Conservation (phyloP, 2,888 invertebrate species). For the Lasioglossum vierecki region DNA sequence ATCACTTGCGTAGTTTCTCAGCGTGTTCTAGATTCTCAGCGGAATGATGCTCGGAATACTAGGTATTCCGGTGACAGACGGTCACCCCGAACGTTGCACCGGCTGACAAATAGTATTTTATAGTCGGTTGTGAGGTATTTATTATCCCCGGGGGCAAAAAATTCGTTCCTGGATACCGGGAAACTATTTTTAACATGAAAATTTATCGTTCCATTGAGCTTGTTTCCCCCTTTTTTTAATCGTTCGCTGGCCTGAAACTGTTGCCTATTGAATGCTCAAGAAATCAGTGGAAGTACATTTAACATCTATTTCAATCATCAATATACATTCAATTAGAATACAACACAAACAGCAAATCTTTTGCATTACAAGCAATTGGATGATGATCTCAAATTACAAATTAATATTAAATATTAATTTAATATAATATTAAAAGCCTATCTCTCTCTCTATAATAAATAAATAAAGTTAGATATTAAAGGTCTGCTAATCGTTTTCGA, state of each 20-base stretch:
- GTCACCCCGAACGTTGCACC: conserved; percentile 36
- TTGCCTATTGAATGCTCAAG: background rate
- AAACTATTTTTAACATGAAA: conserved; percentile 14
- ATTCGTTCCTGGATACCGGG: conserved; percentile 18
- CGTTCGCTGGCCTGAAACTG: background rate
- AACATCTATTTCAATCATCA: background rate
- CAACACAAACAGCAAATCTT: background rate
- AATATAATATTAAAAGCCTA: too few species aligned
- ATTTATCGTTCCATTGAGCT: conserved; percentile 19
- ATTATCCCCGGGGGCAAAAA: conserved; percentile 28
- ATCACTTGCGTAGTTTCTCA: conserved; percentile 48
- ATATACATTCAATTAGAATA: background rate
- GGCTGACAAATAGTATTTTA: conserved; percentile 50
- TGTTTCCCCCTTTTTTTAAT: background rate
- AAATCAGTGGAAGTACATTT: background rate
- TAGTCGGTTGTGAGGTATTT: conserved; percentile 37
- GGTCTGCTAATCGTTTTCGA: too few species aligned
- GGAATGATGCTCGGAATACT: conserved; percentile 43
- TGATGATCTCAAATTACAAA: background rate
- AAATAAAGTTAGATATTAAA: too few species aligned
- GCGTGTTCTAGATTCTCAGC: conserved; percentile 54
- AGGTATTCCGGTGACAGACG: conserved; percentile 32
- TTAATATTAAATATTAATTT: too few species aligned
- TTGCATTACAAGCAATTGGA: background rate
- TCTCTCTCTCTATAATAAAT: too few species aligned